Conservation (phyloP, 2,888 invertebrate species). For the Melinopterus prodromus region DNA sequence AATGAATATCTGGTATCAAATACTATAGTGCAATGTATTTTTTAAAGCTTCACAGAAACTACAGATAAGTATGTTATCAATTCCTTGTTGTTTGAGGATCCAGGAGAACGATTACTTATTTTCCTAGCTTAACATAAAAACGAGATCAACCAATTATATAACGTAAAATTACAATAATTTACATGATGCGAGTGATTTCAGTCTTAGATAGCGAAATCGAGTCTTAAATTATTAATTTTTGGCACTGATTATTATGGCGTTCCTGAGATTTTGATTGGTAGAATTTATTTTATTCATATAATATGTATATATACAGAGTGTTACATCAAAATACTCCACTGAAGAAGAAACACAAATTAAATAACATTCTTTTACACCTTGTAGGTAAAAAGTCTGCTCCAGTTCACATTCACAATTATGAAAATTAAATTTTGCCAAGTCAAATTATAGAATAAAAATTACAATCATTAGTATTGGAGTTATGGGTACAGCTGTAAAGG, state of each 20-base stretch:
- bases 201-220: background rate
- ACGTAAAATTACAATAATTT: background rate
- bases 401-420: background rate
- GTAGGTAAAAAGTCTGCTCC: background rate
- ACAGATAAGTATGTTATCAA: background rate
- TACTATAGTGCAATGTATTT: background rate
- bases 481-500: no score
- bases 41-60: background rate
- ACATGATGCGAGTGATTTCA: background rate
- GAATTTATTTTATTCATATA: background rate
- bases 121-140: background rate
- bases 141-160: conserved; percentile 20
- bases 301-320: background rate
- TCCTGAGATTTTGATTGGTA: conserved; percentile 4
- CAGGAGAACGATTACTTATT: background rate
- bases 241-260: background rate
- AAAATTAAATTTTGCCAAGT: background rate
- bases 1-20: background rate
- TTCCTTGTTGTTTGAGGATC: background rate
- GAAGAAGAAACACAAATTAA: background rate
- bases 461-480: no score
- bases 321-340: background rate
- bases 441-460: no score
- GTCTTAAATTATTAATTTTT: background rate
- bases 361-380: background rate